These are phyloP conservation scores for Ecliptopera silaceata DNA, from an alignment of 2,888 invertebrate species.

Conservation along the genomic window DNA sequence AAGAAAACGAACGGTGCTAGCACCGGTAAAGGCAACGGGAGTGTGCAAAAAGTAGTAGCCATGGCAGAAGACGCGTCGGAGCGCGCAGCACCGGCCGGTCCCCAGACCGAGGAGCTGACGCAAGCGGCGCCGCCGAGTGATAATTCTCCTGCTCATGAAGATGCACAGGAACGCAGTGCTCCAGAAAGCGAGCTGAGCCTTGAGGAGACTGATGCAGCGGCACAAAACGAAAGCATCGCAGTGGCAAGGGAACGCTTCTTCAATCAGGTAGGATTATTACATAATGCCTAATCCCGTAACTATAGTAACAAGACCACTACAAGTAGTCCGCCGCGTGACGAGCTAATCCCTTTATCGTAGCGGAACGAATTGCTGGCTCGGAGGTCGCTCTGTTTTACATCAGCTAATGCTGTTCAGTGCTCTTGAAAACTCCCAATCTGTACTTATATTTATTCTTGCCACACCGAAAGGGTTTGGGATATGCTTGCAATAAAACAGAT, in stretches of 20 bases:
- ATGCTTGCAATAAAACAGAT: conserved; percentile 52
- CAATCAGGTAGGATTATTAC: conserved; percentile 62
- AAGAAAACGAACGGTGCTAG: conserved; percentile 69
- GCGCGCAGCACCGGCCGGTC: conserved; percentile 62
- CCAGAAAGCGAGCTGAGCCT: conserved; percentile 37
- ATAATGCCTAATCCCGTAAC: conserved; percentile 31
- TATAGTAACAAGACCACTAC: conserved; percentile 52
- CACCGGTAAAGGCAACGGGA: conserved; percentile 63
- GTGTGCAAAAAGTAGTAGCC: conserved; percentile 59
- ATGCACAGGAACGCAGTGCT: conserved; percentile 35
- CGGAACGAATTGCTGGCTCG: conserved; percentile 60
- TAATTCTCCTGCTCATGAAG: conserved; percentile 40
- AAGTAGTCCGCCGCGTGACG: conserved; percentile 55
- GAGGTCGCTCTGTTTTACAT: conserved; percentile 69
- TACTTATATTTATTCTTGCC: conserved; percentile 54
- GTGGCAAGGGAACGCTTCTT: conserved; percentile 76
- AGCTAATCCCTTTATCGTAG: conserved; percentile 72
- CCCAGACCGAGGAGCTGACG: conserved; percentile 54
- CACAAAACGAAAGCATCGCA: conserved; percentile 67
- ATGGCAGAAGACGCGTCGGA: conserved; percentile 71
- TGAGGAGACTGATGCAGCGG: conserved; percentile 51
- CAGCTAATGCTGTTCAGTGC: conserved; percentile 51
- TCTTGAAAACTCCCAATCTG: conserved; percentile 56
- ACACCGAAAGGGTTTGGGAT: conserved; percentile 14
- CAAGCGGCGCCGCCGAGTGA: conserved; percentile 52